A percentile compares a stretch with the other conserved stretches of the same genome.
Conservation (phyloP, 2,113 vertebrate genomes). For the Seriola dumerili region DNA sequence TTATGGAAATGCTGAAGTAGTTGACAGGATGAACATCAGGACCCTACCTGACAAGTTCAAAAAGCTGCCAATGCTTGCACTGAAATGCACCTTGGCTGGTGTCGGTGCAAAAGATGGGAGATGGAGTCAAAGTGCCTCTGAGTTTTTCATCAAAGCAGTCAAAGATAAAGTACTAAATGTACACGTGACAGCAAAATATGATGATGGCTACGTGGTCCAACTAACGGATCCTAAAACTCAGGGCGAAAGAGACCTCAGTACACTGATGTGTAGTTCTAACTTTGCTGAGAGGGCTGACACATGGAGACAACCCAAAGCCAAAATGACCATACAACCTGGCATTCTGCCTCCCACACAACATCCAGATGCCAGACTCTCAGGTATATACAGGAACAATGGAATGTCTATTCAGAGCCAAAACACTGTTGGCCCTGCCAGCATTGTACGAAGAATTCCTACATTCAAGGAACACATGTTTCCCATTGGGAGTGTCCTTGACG, state of each 20-base stretch:
- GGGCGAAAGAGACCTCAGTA: conserved; percentile 85
- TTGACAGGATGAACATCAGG: conserved; percentile 80
- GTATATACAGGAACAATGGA: neutral
- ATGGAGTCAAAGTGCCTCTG: conserved; percentile 87
- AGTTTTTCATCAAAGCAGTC: conserved; percentile 88
- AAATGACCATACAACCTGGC: conserved; percentile 1
- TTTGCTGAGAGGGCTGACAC: conserved; percentile 80
- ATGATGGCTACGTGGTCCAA: conserved; percentile 83
- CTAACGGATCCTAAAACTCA: conserved; percentile 83
- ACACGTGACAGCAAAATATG: conserved; percentile 77
- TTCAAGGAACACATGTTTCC: conserved; percentile 83
- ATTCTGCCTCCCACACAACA: neutral
- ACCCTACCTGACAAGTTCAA: conserved; percentile 85
- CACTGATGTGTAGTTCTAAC: conserved; percentile 83
- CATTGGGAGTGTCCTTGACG: conserved; percentile 90
- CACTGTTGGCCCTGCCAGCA: neutral
- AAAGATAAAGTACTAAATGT: conserved; percentile 86
- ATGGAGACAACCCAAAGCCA: conserved; percentile 43
- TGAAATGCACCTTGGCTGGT: conserved; percentile 88
- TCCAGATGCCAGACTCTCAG: conserved; percentile 6
- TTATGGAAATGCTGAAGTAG: conserved; percentile 84
- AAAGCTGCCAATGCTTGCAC: conserved; percentile 85
- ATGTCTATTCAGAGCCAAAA: conserved; percentile 21
- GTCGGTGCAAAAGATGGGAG: conserved; percentile 78
- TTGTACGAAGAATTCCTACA: conserved; percentile 30